Base-by-base conservation (phyloP, 2,113 vertebrate species). In the Talpa occidentalis region DNA sequence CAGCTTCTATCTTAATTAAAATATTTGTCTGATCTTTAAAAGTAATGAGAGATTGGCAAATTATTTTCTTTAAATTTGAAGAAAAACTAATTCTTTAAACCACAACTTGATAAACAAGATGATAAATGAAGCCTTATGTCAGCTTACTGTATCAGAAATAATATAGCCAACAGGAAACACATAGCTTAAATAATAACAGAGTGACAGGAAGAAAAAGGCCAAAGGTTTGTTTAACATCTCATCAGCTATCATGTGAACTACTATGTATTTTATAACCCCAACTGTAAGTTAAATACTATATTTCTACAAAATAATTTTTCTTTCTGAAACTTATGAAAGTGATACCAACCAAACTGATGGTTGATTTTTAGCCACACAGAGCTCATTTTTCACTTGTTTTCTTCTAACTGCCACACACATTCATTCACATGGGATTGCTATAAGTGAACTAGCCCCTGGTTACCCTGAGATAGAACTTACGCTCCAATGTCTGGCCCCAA, bases 1-100 rank as follows among this genome's bases (percentile, higher is more conserved):
- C 6, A 76, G 35, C 12, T 92, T 79, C 37, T 84, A 16, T 85
- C 88, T 92, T 80, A 74, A 90, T 72, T 37, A 88, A 97, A 93
- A 56, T 52, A 77, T 10, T 74, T 82, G 0, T 59, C 42, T 86
- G 64, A 28, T 64, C 88, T 85, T 92, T 35, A n/a, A 37, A 35
- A 88, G 66, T 4, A 78, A 62, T 21, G 77, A 49, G 30, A 26
- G 10, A 67, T 19, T 83, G 54, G 8, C 4, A 44, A 69, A 72
- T 17, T 86, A 14, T 74, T 81, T 83, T 92, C 54, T 93, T 96
- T 92, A 42, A 35, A 74, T 89, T 54, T 37, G n/a, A 69, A 86
- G n/a, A 85, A 42, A 40, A n/a, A 15, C 44, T 73, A 40, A 37
- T 74, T 96, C n/a, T 95, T 91, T 24, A 83, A 83, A 59, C 22